phyloP scores from a whole-genome alignment of 2,113 vertebrate genomes.

The Burhinus oedicnemus region DNA sequence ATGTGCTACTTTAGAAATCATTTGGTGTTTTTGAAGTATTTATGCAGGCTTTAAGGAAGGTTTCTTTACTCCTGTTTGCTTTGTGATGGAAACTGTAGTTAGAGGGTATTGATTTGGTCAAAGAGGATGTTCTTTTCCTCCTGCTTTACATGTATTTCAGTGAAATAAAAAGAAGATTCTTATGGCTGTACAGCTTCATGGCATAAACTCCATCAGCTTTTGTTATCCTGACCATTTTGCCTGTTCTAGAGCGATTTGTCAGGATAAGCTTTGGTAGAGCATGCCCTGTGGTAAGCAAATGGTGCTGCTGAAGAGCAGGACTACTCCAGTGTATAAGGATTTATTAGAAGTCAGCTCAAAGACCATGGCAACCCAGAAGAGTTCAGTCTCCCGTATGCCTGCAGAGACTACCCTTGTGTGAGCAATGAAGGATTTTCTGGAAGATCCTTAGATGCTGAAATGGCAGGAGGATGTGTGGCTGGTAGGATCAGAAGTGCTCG shows the following conservation, averaged over 20 bases:
- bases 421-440: not conserved
- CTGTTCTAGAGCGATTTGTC: not conserved
- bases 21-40: not conserved
- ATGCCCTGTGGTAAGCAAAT: not conserved
- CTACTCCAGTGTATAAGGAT: not conserved
- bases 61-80: not conserved
- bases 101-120: not conserved
- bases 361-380: rapidly evolving
- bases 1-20: not conserved
- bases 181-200: not conserved
- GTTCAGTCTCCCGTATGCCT: not conserved
- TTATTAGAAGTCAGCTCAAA: not conserved
- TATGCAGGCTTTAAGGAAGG: not conserved
- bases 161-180: not conserved
- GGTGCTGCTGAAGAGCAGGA: not conserved
- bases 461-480: not conserved
- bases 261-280: not conserved
- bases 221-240: not conserved
- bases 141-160: not conserved
- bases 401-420: not conserved
- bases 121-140: not conserved
- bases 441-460: not conserved
- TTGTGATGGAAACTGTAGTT: not conserved
- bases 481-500: not conserved
- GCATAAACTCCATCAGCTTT: not conserved